Percentiles rank a stretch among this genome's conserved stretches.
Conservation (phyloP, 2,888 invertebrate species). For the Nephrotoma guestfalica region DNA sequence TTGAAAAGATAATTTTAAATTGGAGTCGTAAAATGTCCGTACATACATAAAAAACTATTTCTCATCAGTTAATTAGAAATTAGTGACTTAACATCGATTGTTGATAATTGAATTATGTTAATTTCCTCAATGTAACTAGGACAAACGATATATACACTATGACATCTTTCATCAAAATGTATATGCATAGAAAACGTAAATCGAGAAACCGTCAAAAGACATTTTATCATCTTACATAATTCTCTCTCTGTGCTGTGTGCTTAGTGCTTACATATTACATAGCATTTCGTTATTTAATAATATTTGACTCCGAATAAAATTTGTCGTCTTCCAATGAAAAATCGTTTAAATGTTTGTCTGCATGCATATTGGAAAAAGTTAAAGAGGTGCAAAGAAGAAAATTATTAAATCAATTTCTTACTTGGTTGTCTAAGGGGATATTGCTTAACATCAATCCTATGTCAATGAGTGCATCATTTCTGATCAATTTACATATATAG, state of each 20-base stretch:
- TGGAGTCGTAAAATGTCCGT: not conserved
- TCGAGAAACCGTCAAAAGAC: not conserved
- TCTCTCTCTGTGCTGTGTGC: too few relatives aligned
- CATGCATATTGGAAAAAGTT: not conserved
- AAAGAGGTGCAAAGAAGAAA: not conserved
- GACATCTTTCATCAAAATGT: not conserved
- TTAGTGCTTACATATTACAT: not conserved
- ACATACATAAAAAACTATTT: too few relatives aligned
- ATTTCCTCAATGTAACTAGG: not conserved
- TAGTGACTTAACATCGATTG: not conserved
- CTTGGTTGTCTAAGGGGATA: not conserved
- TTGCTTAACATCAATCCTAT: not conserved
- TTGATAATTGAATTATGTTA: not conserved
- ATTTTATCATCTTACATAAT: not conserved
- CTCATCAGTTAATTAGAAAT: not conserved
- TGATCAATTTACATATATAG: not conserved
- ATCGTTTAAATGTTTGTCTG: not conserved
- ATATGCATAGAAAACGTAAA: too few relatives aligned
- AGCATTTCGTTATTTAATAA: not conserved
- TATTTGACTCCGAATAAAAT: not conserved
- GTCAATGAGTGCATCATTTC: not conserved
- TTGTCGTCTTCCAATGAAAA: not conserved
- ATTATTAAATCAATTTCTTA: not conserved
- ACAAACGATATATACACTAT: not conserved
- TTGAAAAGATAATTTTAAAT: not conserved